Evolutionary conservation across 2,113 vertebrate species (phyloP).

Genomic region (Hydropotes inermis): DNA sequence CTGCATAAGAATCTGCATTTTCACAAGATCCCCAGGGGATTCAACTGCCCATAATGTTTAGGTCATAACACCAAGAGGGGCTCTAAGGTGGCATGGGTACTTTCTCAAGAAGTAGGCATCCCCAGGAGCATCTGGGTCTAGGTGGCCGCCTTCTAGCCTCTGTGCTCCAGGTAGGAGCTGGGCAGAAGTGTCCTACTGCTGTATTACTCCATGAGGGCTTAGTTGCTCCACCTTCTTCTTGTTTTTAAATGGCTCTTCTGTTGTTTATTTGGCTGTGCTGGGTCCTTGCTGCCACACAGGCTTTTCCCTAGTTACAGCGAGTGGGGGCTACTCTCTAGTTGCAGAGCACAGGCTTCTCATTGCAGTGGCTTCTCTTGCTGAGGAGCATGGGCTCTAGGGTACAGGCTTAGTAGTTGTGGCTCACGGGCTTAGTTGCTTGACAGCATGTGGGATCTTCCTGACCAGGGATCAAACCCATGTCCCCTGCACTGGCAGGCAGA

Average conservation of each 20-base stretch:
- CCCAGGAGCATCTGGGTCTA: not conserved
- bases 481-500: not conserved
- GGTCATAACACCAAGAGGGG: not conserved
- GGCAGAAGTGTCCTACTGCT: not conserved
- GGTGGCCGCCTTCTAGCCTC: not conserved
- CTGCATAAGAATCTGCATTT: not conserved
- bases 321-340: not conserved
- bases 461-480: not conserved
- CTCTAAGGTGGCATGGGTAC: not conserved
- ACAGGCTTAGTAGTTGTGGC: not conserved
- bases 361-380: not conserved
- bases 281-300: rapidly evolving
- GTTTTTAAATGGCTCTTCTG: not conserved
- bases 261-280: not conserved
- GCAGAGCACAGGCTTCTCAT: not conserved
- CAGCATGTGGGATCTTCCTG: not conserved
- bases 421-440: not conserved
- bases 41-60: not conserved
- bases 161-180: not conserved
- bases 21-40: not conserved
- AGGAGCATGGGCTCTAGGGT: not conserved
- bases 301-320: not conserved
- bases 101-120: not conserved
- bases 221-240: not conserved
- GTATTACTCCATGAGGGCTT: not conserved